Evolutionary conservation across 2,888 invertebrate species (phyloP), one percentile per base, ranked within the genome.

Genomic region (Acleris holmiana): DNA sequence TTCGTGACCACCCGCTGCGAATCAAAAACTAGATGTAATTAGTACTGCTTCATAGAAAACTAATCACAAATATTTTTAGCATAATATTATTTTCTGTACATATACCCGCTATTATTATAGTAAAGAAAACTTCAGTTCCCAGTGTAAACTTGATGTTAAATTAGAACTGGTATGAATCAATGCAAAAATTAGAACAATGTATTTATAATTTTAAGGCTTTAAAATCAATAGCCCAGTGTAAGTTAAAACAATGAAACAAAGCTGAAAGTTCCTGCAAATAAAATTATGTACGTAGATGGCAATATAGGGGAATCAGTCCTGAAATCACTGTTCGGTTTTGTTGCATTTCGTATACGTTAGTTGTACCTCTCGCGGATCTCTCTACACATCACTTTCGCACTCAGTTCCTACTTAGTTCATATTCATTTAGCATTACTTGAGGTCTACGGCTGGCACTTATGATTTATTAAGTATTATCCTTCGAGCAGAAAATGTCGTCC

Each of bases 331-430:
- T 68, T 67, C 40, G 79, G 69, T 79, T 83, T 87, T 75, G 80
- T 88, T 90, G 90, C 90, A 90, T 90, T 91, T 85, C 71, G 71
- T 83, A 79, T 86, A 84, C 76, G 80, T 83, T 83, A 84, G 79
- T 75, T 75, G 74, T 76, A 73, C 60, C 58, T 70, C 70, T 68
- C 77, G 81, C 79, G 74, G 91, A 91, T 91, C 91, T 91, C 91
- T 89, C 73, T 71, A 76, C 78, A 83, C 83, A 84, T 85, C 88
- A 89, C 82, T 79, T 75, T 78, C 84, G 90, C 91, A 88, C 89
- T 88, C 91, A 92, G 91, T 92, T 92, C 91, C 91, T 92, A 92
- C 81, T 88, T 91, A 91, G 89, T 78, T 88, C 87, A 84, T 88
- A 85, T 82, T 80, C 82, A 79, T 83, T 85, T 86, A 90, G 88